Evolutionary conservation across 2,113 vertebrate genomes (phyloP).

Genomic region (Heloderma charlesbogerti): DNA sequence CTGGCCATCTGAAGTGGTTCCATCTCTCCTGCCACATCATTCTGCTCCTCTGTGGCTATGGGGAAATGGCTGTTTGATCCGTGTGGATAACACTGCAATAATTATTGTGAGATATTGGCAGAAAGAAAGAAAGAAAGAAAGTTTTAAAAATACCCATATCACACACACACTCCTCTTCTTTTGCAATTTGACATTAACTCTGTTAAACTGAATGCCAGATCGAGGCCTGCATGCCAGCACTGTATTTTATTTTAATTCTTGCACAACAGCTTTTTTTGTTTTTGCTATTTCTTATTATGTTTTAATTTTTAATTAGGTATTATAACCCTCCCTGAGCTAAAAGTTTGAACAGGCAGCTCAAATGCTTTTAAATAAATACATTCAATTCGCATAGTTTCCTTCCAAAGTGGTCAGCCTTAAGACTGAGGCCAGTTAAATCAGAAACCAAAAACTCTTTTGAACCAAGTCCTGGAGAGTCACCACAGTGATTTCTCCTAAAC

Average conservation of each 20-base stretch:
- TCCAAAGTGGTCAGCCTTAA: background rate
- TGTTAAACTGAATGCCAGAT: no score
- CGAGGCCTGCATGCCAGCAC: no score
- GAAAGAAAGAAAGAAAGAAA: no score
- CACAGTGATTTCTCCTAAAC: conserved; percentile 40
- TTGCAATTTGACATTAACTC: no score
- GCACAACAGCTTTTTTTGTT: no score
- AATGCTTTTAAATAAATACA: background rate
- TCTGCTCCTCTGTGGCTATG: background rate
- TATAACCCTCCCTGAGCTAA: no score
- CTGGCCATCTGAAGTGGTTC: background rate
- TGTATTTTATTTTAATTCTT: no score
- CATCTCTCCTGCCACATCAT: background rate
- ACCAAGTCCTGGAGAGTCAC: background rate
- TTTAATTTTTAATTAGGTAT: no score
- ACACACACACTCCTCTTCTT: no score
- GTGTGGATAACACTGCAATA: background rate
- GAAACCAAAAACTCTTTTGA: background rate
- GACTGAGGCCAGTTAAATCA: background rate
- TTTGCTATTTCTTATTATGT: no score
- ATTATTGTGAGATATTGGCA: no score
- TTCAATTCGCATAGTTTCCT: background rate
- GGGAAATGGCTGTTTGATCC: background rate
- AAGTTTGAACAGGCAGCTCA: background rate
- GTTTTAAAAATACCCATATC: no score